These are phyloP conservation scores for Pyrochroa serraticornis DNA, from an alignment of 2,888 invertebrate genomes.

Conservation along the genomic window DNA sequence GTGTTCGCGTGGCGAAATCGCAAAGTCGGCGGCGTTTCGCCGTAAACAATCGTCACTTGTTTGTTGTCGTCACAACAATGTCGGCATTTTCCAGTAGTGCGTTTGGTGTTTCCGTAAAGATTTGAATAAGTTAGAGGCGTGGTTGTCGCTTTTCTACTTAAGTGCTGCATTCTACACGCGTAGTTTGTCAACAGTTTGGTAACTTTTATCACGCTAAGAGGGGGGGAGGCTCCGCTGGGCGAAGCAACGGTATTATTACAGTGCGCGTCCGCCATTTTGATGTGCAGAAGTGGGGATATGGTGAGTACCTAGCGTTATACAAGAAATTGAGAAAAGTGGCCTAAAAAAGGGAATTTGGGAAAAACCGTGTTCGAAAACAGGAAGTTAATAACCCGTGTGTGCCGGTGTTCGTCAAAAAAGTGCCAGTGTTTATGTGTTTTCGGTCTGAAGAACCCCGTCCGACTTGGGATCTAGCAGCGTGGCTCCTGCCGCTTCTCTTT, in stretches of 20 bases:
- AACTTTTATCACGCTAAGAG: slow-evolving; percentile 37
- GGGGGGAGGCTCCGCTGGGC: slow-evolving; percentile 38
- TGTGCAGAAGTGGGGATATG: slow-evolving; percentile 57
- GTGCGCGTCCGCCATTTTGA: slow-evolving; percentile 58
- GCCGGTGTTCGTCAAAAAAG: slow-evolving; percentile 32
- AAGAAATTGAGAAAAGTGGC: slow-evolving; percentile 56
- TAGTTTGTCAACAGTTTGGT: slow-evolving; percentile 43
- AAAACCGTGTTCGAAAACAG: not conserved
- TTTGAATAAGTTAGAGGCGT: slow-evolving; percentile 30
- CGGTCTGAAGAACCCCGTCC: slow-evolving; percentile 45
- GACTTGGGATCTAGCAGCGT: slow-evolving; percentile 53
- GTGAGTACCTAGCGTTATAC: slow-evolving; percentile 56
- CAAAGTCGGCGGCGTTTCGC: not conserved
- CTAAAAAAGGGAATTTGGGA: slow-evolving; percentile 41
- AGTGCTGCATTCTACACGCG: slow-evolving; percentile 42
- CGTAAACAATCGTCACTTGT: not conserved
- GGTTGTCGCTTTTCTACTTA: slow-evolving; percentile 33
- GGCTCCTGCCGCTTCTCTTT: slow-evolving; percentile 59
- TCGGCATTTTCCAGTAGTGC: slow-evolving; percentile 1
- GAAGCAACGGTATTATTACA: slow-evolving; percentile 52
- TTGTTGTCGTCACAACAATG: not conserved
- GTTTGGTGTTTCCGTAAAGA: slow-evolving; percentile 12
- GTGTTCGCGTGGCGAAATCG: not conserved
- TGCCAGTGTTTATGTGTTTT: slow-evolving; percentile 54
- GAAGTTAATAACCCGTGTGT: not conserved